Evolutionary conservation across 2,888 invertebrate genomes (phyloP).

Genomic region (Cryptus viduatorius): DNA sequence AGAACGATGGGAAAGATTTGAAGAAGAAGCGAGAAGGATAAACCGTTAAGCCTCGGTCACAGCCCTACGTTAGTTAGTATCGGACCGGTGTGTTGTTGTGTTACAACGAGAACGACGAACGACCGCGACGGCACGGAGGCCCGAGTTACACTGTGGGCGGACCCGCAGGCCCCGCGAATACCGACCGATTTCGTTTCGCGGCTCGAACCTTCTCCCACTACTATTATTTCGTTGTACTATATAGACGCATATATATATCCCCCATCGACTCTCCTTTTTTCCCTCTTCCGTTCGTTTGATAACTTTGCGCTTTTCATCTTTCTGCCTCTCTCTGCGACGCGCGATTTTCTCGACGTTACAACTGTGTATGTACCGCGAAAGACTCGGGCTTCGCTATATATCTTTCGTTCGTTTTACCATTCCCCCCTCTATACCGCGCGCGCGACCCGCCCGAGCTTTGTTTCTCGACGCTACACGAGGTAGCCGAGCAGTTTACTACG

Average conservation of each 20-base stretch:
- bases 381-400: constrained; percentile 30
- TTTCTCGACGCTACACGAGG: neutral
- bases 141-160: constrained; percentile 71
- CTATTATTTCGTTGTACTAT: neutral
- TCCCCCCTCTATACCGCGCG: constrained; percentile 21
- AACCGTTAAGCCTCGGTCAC: constrained; percentile 32
- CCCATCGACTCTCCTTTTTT: constrained; percentile 25
- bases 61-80: constrained; percentile 29
- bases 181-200: constrained; percentile 69
- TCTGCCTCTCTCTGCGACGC: constrained; percentile 14
- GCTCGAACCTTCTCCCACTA: constrained; percentile 66
- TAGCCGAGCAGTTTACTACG: neutral
- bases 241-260: neutral
- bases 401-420: constrained; percentile 48
- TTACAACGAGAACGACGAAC: constrained; percentile 24
- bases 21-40: constrained; percentile 22
- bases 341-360: constrained; percentile 10
- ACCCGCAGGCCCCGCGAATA: constrained; percentile 69
- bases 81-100: constrained; percentile 23
- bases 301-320: constrained; percentile 37
- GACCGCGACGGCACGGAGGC: constrained; percentile 68
- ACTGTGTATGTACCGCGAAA: neutral
- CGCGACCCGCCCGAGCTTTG: constrained; percentile 23
- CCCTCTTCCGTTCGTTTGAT: constrained; percentile 37
- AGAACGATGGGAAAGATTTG: constrained; percentile 25